phyloP scores from a whole-genome alignment of 2,113 vertebrate species.

The Prunella fulvescens region DNA sequence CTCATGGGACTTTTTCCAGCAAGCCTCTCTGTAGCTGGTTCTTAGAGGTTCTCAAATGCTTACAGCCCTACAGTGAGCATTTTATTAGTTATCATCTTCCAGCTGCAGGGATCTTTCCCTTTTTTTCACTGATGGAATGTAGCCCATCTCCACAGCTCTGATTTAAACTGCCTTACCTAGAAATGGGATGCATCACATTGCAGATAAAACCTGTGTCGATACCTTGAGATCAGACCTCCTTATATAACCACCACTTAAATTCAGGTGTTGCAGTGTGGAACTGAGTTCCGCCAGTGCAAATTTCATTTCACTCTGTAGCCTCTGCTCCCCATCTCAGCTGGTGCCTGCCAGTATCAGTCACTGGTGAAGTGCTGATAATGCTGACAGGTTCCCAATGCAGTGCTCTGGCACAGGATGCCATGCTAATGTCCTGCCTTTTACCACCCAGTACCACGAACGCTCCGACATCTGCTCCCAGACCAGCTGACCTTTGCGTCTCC shows the following conservation, averaged over 20 bases:
- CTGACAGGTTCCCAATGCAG: neutral
- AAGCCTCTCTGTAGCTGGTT: neutral
- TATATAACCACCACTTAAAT: neutral
- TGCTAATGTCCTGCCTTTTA: neutral
- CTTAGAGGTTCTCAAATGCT: neutral
- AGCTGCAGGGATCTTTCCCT: neutral
- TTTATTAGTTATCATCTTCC: neutral
- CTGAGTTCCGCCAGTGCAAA: neutral
- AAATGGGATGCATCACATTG: neutral
- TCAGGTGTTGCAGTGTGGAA: neutral
- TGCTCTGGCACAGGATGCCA: neutral
- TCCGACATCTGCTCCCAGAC: neutral
- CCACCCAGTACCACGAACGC: neutral
- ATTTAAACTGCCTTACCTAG: neutral
- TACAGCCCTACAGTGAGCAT: neutral
- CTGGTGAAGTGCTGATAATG: neutral
- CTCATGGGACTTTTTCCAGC: neutral
- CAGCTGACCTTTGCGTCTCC: neutral
- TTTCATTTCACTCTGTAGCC: neutral
- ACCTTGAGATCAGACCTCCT: neutral
- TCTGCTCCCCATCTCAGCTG: neutral
- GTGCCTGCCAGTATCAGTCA: neutral
- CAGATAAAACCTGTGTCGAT: neutral
- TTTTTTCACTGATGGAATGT: neutral
- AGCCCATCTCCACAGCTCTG: neutral